A percentile compares a stretch with the other conserved stretches of the same genome.
phyloP scores from a whole-genome alignment of 2,797 vertebrate genomes.

The Pygocentrus nattereri region DNA sequence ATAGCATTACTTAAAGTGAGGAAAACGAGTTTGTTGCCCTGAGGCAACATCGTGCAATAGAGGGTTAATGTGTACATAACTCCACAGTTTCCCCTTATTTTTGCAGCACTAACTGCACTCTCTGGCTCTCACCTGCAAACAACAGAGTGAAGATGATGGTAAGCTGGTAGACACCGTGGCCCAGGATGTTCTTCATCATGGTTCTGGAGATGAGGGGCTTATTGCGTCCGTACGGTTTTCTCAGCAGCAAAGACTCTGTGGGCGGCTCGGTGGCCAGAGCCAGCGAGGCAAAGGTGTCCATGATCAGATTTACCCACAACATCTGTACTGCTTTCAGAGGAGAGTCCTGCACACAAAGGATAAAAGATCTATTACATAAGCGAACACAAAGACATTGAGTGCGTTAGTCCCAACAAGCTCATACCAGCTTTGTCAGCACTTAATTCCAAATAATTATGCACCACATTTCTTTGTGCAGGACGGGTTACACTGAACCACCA shows the following conservation, averaged over 20 bases:
- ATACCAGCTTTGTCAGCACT: background rate
- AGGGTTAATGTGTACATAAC: too few species aligned
- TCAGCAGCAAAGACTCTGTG: slow-evolving; percentile 93
- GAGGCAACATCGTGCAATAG: too few species aligned
- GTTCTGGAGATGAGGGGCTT: slow-evolving; percentile 98
- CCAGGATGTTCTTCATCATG: slow-evolving; percentile 99
- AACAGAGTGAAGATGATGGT: slow-evolving; percentile 94
- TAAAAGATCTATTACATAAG: background rate
- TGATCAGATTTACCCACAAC: slow-evolving; percentile 99
- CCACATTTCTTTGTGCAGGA: background rate
- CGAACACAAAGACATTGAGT: background rate
- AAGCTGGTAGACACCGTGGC: slow-evolving; percentile 95
- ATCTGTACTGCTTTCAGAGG: slow-evolving; percentile 98
- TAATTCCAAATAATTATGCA: background rate
- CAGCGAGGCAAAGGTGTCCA: slow-evolving; percentile 98
- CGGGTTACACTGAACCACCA: too few species aligned
- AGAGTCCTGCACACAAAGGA: slow-evolving; percentile 85
- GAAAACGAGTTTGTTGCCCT: too few species aligned
- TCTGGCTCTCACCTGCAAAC: slow-evolving; percentile 88
- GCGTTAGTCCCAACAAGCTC: background rate
- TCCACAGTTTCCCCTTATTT: background rate
- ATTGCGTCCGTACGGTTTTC: slow-evolving; percentile 97
- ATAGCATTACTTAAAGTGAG: too few species aligned
- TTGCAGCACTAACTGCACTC: background rate
- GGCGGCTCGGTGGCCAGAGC: slow-evolving; percentile 98